Evolutionary conservation across 2,113 vertebrate genomes (phyloP), one percentile per base, ranked within the genome.

Genomic region (Poecile atricapillus): DNA sequence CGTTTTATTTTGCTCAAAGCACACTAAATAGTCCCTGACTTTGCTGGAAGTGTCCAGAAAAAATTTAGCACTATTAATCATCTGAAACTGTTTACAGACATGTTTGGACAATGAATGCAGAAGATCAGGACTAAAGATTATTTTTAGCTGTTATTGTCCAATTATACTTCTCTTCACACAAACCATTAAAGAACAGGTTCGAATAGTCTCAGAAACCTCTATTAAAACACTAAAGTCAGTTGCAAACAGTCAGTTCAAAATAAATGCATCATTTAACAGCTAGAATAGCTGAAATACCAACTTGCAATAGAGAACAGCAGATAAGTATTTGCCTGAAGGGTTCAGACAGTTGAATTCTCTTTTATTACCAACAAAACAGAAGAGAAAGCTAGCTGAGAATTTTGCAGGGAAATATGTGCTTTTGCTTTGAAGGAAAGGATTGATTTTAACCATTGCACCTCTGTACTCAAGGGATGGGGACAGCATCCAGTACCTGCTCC

Each of bases 401-500:
- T 88, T 37, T 87, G 82, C 63, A 88, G 92, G 95, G 88, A 97
- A 97, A 96, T 69, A 87, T 83, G 85, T 94, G 91, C 68, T 93
- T 97, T 92, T 83, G 79, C 95, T 90, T 96, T 92, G 73, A 96
- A 97, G 94, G 78, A 84, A 87, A 63, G 44, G 15, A 73, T n/a
- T 79, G 28, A 71, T 88, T 92, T 87, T 70, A 91, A 81, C 60
- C 59, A 68, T 20, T 6, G 50, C 81, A 49, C 19, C 56, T 58
- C 59, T 37, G 39, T 39, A 83, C 92, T 63, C 60, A 55, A 37
- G 92, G 94, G 89, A 44, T 76, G 63, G 35, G 56, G 39, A 46
- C 19, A 56, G 70, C 56, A 31, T 3, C 4, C 5, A 5, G 87
- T 98, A 99, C 99, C 99, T 99, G 99, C 73, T 99, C 98, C 24